Base-by-base conservation (phyloP, 2,888 invertebrate genomes). In the Lasius platythorax region DNA sequence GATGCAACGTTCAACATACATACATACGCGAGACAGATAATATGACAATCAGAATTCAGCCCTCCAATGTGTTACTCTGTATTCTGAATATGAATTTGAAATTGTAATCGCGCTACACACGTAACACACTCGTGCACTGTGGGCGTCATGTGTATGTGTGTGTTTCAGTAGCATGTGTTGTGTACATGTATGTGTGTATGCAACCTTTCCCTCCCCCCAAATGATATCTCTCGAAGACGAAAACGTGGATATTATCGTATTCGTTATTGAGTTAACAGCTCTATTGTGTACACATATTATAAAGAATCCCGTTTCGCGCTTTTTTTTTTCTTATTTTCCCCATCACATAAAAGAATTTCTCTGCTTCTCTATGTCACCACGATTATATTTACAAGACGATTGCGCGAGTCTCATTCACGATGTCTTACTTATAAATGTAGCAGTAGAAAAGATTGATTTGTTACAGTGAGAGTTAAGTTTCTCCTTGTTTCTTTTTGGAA, bases 311-410 rank as follows among this genome's bases (percentile, higher is more conserved):
- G 85, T 84, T 86, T 90, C 87, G 72, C 81, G 82, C 43, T 66
- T 3, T 15, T 37, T n/a, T 40, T 40, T 76, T 70, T 75, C 72
- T 72, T 84, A 37, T n/a, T 58, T 23, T 6, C 56, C 61, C 64
- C 74, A 83, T 68, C 40, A 76, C 87, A 76, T 87, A 84, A 53
- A 53, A 86, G 79, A 84, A 86, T 89, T 88, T 74, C 75, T 89
- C 87, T 84, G 70, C 70, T 53, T 87, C 85, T 88, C 8, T 23
- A 87, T 82, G 84, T 89, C 84, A 91, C 84, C 86, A 88, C 83
- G 87, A 88, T 90, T 91, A 90, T 81, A 92, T 92, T 87, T 92
- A 92, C 92, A 92, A 90, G 89, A 88, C 91, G 89, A 89, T 91
- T 73, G 84, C 88, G 68, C 88, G 40, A 78, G 15, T 87, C n/a